Base-by-base conservation (phyloP, 2,888 invertebrate species). In the Clivina fossor region DNA sequence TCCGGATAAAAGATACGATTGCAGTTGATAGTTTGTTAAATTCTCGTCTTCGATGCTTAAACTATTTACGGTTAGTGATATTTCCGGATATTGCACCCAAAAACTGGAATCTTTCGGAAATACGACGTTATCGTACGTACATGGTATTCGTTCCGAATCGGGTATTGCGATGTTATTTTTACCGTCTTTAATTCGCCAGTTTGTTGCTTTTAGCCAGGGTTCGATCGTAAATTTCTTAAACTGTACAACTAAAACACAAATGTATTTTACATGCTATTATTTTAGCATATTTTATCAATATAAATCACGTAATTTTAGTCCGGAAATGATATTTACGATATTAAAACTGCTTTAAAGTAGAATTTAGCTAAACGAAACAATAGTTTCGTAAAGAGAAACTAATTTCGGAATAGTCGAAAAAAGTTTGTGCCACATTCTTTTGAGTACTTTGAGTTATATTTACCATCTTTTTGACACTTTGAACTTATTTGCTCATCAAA, bases 61-160 rank as follows among this genome's bases (percentile, higher is more conserved):
- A 53, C 47, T 53, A 18, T 46, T 53, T 2, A 57, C 41, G 11
- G 46, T 46, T 18, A 51, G 13, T 13, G 40, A 20, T 16, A 40
- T 47, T 38, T 57, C 47, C 2, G 57, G 57, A n/a, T 53, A 47
- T 40, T 53, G 33, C 16, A 56, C 54, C 18, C 48, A 43, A 24
- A 49, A 58, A 4, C 51, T 56, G 4, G 56, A 46, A 4, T 60
- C 47, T 19, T 58, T 40, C 7, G 60, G 58, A 18, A 60, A 60
- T 1, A 56, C 16, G 2, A 56, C 56, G 19, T 60, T 33, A 37
- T 60, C 60, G 18, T 37, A 38, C 9, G 18, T 11, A 33, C 60
- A 58, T 2, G 60, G 60, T 7, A 47, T 40, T 40, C 46, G 28
- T 49, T 58, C 60, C 15, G 24, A n/a, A 40, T 60, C 50, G 1